Conservation (phyloP, 2,797 vertebrate genomes). For the Zenarchopterus dispar region DNA sequence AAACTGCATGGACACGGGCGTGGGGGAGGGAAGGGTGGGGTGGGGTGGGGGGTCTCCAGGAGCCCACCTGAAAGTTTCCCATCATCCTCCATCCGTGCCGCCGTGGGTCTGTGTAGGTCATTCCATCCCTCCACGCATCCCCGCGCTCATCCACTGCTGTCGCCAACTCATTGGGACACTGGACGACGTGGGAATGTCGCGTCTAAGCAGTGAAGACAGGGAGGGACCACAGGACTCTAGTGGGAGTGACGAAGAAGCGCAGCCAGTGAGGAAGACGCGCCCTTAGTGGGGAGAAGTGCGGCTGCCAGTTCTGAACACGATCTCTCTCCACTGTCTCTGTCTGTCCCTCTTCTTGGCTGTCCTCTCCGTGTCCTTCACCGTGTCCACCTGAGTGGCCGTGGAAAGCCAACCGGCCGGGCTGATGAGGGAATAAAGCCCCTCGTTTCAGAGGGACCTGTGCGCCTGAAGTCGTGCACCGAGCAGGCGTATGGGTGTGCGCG, state of each 20-base stretch:
- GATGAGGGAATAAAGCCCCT: conserved; percentile 41
- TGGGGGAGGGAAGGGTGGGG: conserved; percentile 19
- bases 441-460: conserved; percentile 36
- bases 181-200: conserved; percentile 43
- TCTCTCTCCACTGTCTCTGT: conserved; percentile 61
- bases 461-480: conserved; percentile 20
- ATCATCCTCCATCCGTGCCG: conserved; percentile 65
- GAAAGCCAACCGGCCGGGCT: conserved; percentile 31
- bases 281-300: conserved; percentile 31
- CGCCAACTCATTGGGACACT: conserved; percentile 51
- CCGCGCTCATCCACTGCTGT: conserved; percentile 33
- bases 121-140: conserved; percentile 46
- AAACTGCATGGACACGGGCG: conserved; percentile 10
- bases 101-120: conserved; percentile 49
- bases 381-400: conserved; percentile 54
- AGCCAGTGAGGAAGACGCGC: conserved; percentile 23
- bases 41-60: conserved; percentile 32
- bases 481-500: conserved; percentile 22
- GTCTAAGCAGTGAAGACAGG: conserved; percentile 42
- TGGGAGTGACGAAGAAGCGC: conserved; percentile 59
- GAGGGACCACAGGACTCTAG: conserved; percentile 63
- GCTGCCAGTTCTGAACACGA: conserved; percentile 65
- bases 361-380: conserved; percentile 58
- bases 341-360: conserved; percentile 58
- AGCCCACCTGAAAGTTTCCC: conserved; percentile 76